Evolutionary conservation across 2,797 vertebrate species (phyloP).

Genomic region (Lindbergichthys nudifrons): DNA sequence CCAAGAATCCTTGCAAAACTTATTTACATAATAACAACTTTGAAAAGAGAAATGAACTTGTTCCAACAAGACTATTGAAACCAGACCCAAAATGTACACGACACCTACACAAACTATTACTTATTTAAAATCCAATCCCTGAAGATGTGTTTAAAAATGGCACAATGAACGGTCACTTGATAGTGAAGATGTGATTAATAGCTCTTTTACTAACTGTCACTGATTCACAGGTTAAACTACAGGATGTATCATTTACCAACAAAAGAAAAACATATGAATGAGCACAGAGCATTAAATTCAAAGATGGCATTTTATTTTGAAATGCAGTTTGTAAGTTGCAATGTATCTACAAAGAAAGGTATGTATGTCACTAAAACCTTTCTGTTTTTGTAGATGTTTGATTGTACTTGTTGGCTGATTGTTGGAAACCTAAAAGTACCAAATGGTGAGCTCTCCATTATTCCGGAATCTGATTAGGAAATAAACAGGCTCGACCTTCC

Average conservation of each 20-base stretch:
- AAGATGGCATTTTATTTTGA: not conserved
- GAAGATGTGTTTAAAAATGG: not conserved
- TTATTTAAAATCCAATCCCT: not conserved
- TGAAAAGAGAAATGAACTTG: too few species aligned
- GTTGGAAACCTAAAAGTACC: not conserved
- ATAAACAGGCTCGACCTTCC: not conserved
- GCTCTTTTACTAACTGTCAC: not conserved
- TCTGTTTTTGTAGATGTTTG: not conserved
- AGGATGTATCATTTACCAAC: not conserved
- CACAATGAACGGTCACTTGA: not conserved
- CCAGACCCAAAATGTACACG: not conserved
- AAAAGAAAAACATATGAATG: not conserved
- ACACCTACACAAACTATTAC: not conserved
- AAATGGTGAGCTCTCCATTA: not conserved
- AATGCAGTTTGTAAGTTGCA: not conserved
- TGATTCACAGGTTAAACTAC: constrained; percentile 1
- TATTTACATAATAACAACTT: not conserved
- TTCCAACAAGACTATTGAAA: not conserved
- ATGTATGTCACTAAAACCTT: not conserved
- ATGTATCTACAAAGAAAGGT: not conserved
- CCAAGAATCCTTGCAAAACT: not conserved
- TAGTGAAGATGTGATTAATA: not conserved
- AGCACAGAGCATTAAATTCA: not conserved
- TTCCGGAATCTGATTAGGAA: not conserved
- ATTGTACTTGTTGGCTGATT: not conserved